Evolutionary conservation across 2,888 invertebrate genomes (phyloP), one percentile per base, ranked within the genome.

Genomic region (Drosophila fulvimacula): DNA sequence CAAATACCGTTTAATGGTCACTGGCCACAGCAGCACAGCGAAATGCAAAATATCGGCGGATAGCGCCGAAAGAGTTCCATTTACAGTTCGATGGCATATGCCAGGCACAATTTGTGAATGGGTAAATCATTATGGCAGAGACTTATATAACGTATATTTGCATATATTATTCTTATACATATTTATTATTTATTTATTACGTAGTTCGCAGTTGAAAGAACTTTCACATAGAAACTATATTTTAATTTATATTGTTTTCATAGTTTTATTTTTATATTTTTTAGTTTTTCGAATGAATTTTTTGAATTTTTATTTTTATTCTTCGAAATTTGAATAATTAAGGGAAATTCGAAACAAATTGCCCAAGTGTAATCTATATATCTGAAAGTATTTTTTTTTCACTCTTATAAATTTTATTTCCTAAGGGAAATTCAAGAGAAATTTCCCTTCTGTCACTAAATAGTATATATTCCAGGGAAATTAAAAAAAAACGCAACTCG

Each of bases 1-100:
- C 91, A 82, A 90, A 88, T 87, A 82, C 83, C 90, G 88, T 87
- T 90, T 89, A 90, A 90, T 90, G 89, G 90, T 57, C 74, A 76
- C 70, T 61, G 79, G 74, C 60, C 77, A 24, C 81, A 72, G 21
- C 76, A 78, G 36, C 34, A 34, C 72, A 64, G 46, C 66, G 58
- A 62, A 71, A 69, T 68, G 44, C 36, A 55, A 71, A 72, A 61
- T 34, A 60, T 39, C 38, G 39, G 19, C 61, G 38, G 17, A 13
- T 21, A 46, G 24, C 21, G 38, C 21, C 32, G 1, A 32, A 32
- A 42, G 41, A 44, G 67, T 46, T 72, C 36, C 57, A 72, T 76
- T 19, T 39, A 9, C 69, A 60, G 15, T 59, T 19, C 30, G 34
- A 46, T 52, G 19, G 0, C 19, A 38, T n/a, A 27, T 57, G 62